These are phyloP conservation scores for Coreius guichenoti DNA, from an alignment of 2,797 vertebrate genomes.

Conservation along the genomic window DNA sequence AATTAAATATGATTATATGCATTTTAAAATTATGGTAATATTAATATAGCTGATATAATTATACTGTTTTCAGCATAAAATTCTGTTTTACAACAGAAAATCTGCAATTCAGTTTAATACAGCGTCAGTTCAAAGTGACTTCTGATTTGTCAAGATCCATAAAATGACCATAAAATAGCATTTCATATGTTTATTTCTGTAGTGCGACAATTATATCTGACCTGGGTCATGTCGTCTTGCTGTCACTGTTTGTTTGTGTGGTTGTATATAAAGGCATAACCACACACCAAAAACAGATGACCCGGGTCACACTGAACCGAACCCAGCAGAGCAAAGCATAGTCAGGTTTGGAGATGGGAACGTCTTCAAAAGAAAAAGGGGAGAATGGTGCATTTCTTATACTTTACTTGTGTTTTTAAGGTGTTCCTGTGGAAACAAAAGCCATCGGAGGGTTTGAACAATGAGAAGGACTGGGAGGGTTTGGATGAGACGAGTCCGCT, in stretches of 20 bases:
- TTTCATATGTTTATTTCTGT: neutral
- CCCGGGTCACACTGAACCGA: conserved; percentile 64
- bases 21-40: neutral
- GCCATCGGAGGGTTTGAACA: conserved; percentile 50
- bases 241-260: neutral
- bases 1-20: neutral
- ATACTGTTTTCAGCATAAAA: neutral
- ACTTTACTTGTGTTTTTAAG: conserved; percentile 58
- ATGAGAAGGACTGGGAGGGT: conserved; percentile 54
- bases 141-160: neutral
- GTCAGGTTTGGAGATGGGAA: neutral
- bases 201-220: conserved; percentile 13
- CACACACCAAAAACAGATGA: conserved; percentile 17
- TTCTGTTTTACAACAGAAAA: neutral
- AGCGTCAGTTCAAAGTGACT: neutral
- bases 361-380: neutral
- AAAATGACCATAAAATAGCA: neutral
- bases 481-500: conserved; percentile 59
- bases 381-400: neutral
- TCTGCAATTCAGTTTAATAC: neutral
- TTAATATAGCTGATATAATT: neutral
- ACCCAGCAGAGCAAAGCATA: conserved; percentile 23
- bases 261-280: neutral
- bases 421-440: conserved; percentile 76
- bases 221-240: conserved; percentile 39